Conservation (phyloP, 2,888 invertebrate species). For the Metopia argyrocephala region DNA sequence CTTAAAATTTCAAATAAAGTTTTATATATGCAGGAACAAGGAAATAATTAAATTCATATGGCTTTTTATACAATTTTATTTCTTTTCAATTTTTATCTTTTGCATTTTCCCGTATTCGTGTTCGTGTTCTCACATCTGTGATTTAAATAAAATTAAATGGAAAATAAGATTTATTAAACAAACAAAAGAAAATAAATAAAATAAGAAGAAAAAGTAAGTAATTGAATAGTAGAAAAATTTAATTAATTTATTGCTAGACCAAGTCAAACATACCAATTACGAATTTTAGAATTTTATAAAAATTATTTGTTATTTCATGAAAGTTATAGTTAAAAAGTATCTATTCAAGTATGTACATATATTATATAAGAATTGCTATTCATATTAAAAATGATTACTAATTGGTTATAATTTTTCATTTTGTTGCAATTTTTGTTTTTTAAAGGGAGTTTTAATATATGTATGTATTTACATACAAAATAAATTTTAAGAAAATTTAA, state of each 20-base stretch:
- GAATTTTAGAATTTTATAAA: neutral
- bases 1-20: neutral
- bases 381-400: too few species aligned
- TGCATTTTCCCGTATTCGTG: neutral
- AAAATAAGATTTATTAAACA: neutral
- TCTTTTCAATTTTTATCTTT: neutral
- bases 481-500: too few species aligned
- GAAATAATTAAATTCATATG: too few species aligned
- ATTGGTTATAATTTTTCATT: too few species aligned
- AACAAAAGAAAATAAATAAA: neutral
- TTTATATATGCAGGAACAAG: too few species aligned
- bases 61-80: neutral
- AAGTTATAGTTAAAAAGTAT: too few species aligned
- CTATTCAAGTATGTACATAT: too few species aligned
- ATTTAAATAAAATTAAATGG: constrained; percentile 3
- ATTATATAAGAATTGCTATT: too few species aligned
- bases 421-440: neutral
- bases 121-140: constrained; percentile 10
- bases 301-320: neutral
- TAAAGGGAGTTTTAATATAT: neutral
- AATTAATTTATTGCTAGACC: too few species aligned
- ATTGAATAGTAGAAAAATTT: too few species aligned
- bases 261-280: too few species aligned
- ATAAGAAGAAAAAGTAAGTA: too few species aligned
- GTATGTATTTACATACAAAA: constrained; percentile 3